A percentile compares a stretch with the other conserved stretches of the same genome.
Conservation (phyloP, 2,888 invertebrate genomes). For the Thyatira batis region DNA sequence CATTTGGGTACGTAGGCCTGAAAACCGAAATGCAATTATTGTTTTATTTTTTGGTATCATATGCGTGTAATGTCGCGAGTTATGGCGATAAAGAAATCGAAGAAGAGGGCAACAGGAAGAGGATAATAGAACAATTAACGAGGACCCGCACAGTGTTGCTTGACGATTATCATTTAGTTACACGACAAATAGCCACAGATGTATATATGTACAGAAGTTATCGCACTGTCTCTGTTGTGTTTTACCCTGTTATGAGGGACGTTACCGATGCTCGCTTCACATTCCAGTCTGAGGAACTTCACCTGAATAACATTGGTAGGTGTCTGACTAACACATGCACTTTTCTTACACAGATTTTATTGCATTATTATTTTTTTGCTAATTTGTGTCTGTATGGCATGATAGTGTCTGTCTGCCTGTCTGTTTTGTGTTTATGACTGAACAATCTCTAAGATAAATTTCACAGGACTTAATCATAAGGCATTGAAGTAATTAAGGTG, state of each 20-base stretch:
- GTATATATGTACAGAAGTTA: slow-evolving; percentile 75
- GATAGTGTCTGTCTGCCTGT: background rate
- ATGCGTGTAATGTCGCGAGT: slow-evolving; percentile 56
- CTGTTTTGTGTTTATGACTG: background rate
- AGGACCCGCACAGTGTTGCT: slow-evolving; percentile 66
- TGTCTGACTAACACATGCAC: slow-evolving; percentile 16
- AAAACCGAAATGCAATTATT: slow-evolving; percentile 57
- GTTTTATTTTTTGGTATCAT: slow-evolving; percentile 55
- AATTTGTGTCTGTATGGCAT: background rate
- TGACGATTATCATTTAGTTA: slow-evolving; percentile 70
- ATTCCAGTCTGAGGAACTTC: slow-evolving; percentile 77
- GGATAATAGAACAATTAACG: slow-evolving; percentile 66
- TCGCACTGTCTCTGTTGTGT: slow-evolving; percentile 73
- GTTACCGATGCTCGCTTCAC: slow-evolving; percentile 71
- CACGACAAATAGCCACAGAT: slow-evolving; percentile 71
- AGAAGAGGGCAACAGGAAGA: slow-evolving; percentile 62
- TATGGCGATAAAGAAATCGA: slow-evolving; percentile 62
- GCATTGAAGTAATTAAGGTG: too few relatives aligned
- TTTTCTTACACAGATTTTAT: background rate
- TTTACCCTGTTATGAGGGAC: slow-evolving; percentile 67
- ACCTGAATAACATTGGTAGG: slow-evolving; percentile 77
- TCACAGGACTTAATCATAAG: too few relatives aligned
- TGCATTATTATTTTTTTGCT: background rate
- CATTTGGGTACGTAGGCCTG: slow-evolving; percentile 50
- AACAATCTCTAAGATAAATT: too few relatives aligned